Conservation (phyloP, 2,113 vertebrate species). For the Zosterops borbonicus region DNA sequence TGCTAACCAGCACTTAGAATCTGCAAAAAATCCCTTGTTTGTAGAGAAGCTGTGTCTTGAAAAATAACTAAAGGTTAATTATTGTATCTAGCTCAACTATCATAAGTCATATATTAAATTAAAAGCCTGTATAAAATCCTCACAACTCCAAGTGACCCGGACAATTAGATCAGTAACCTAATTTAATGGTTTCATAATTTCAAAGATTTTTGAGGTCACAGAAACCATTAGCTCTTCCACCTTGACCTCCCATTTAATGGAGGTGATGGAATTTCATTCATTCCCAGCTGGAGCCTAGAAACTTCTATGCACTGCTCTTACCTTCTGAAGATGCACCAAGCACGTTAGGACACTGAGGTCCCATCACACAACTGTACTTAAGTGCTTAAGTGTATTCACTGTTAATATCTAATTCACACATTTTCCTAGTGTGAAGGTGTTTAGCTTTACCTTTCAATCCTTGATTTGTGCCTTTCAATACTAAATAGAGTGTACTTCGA, state of each 20-base stretch:
- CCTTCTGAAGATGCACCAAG: not conserved
- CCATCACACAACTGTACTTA: not conserved
- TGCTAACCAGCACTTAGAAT: not conserved
- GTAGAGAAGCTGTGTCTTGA: not conserved
- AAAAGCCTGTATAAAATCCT: not conserved
- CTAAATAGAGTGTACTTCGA: rapidly evolving
- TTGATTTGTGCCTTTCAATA: not conserved
- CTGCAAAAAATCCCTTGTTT: not conserved
- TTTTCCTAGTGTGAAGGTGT: not conserved
- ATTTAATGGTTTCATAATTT: conserved; percentile 48
- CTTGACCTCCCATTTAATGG: conserved; percentile 24
- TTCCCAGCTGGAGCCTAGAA: not conserved
- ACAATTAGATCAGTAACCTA: conserved; percentile 28
- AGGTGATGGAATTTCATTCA: conserved; percentile 40
- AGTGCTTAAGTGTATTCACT: not conserved
- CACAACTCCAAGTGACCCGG: not conserved
- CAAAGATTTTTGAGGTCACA: conserved; percentile 34
- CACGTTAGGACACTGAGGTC: not conserved
- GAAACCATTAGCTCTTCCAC: conserved; percentile 39
- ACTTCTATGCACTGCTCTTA: not conserved
- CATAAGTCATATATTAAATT: not conserved
- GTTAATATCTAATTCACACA: not conserved
- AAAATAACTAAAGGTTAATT: conserved; percentile 8
- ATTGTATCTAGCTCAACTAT: not conserved
- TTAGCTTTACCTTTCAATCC: not conserved